Base-by-base conservation (phyloP, 2,797 vertebrate species). In the Labroides dimidiatus region DNA sequence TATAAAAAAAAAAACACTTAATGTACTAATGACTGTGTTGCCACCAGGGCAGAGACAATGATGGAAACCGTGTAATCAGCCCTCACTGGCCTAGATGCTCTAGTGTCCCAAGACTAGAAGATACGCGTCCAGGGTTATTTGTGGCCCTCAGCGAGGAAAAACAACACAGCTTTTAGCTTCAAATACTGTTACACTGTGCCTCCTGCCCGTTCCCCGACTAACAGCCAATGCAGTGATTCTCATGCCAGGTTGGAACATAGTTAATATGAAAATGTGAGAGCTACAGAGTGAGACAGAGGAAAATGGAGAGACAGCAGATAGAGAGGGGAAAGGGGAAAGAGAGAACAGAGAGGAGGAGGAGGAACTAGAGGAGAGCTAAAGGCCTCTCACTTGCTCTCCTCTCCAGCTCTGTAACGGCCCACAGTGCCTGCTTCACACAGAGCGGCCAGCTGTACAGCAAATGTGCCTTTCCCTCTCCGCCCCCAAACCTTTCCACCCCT, bases 381-480 rank as follows among this genome's bases (percentile, higher is more conserved):
- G 96, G 96, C 96, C 96, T 97, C 95, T 95, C 94, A 92, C 95
- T 95, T 92, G 93, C 95, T 94, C 89, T 88, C 82, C 87, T 96
- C 96, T 96, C 95, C 96, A 96, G 95, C 95, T 95, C 95, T 93
- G 94, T 95, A 95, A 95, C 96, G 95, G 96, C 96, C 96, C 96
- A 96, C 95, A 95, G 94, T 96, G 95, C 95, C 95, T 88, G 96
- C 95, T 96, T 96, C 97, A 98, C 96, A 98, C 97, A 96, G 97
- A 95, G 98, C 94, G 91, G 95, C 97, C 98, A 99, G 97, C 97
- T 99, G 98, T 97, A 98, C 97, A 97, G 97, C 96, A 98, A 99
- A 98, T 98, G 96, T 96, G 95, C 91, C 93, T 93, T 91, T 96
- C 92, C 91, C 91, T 89, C 88, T 92, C 90, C 90, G 89, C 90